Evolutionary conservation across 2,888 invertebrate genomes (phyloP).

Genomic region (Cerastis leucographa): DNA sequence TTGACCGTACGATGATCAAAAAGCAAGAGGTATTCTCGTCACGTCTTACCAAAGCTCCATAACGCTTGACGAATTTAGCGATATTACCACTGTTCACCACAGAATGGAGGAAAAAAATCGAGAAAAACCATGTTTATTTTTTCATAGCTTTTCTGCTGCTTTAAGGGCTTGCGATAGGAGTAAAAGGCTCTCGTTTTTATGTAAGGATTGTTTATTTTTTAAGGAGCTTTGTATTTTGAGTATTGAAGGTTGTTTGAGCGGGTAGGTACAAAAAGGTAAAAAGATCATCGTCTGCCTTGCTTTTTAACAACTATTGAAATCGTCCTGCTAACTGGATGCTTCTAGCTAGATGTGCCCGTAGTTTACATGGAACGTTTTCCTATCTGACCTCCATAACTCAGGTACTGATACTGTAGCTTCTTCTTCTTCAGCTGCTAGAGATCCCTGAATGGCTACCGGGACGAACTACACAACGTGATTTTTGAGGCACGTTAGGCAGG

Average conservation of each 20-base stretch:
- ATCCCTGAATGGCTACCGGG: not conserved
- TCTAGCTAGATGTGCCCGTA: not conserved
- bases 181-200: slow-evolving; percentile 42
- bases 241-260: not conserved
- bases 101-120: slow-evolving; percentile 40
- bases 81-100: slow-evolving; percentile 54
- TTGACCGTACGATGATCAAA: slow-evolving; percentile 69
- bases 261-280: not conserved
- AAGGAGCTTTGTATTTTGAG: slow-evolving; percentile 14
- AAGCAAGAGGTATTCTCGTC: slow-evolving; percentile 61
- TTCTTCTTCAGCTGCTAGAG: not conserved
- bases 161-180: slow-evolving; percentile 33
- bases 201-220: slow-evolving; percentile 22
- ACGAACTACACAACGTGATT: not conserved
- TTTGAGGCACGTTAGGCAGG: not conserved
- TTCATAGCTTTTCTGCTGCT: slow-evolving; percentile 45
- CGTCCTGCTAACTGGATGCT: not conserved
- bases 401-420: not conserved
- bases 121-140: slow-evolving; percentile 57
- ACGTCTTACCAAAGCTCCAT: slow-evolving; percentile 64
- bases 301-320: not conserved
- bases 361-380: not conserved
- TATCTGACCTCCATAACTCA: not conserved
- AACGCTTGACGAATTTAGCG: slow-evolving; percentile 69
- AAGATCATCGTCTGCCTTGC: not conserved